These are phyloP conservation scores for Lanistes nyassanus DNA, from an alignment of 1,140 invertebrate species.

Conservation along the genomic window DNA sequence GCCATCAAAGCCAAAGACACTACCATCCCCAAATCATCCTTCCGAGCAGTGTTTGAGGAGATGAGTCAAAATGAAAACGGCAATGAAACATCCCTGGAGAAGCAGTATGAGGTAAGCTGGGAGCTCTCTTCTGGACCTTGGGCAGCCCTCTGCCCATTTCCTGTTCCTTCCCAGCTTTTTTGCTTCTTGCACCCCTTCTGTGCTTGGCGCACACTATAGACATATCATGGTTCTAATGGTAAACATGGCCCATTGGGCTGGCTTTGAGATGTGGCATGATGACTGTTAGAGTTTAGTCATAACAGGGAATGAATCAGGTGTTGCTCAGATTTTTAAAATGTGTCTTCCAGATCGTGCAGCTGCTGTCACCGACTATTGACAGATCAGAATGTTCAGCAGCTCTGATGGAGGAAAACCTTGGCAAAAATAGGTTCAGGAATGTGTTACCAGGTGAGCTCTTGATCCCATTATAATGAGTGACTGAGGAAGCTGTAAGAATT, in stretches of 20 bases:
- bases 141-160: neutral
- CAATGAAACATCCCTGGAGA: slow-evolving; percentile 38
- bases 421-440: slow-evolving; percentile 98
- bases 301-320: too few species aligned
- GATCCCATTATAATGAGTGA: neutral
- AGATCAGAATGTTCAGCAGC: slow-evolving; percentile 77
- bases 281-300: too few species aligned
- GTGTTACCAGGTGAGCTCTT: slow-evolving; percentile 89
- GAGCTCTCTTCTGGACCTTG: neutral
- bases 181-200: neutral
- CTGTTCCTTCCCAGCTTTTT: neutral
- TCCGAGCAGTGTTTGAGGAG: slow-evolving; percentile 44
- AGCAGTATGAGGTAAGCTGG: slow-evolving; percentile 50
- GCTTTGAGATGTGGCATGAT: too few species aligned
- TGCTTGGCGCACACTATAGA: neutral
- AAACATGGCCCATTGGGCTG: too few species aligned
- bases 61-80: slow-evolving; percentile 37
- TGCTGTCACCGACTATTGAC: slow-evolving; percentile 47
- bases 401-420: slow-evolving; percentile 90
- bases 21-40: slow-evolving; percentile 65
- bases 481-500: too few species aligned
- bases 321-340: neutral
- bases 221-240: too few species aligned
- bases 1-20: slow-evolving; percentile 93
- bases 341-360: slow-evolving; percentile 42